Base-by-base conservation (phyloP, 1,140 invertebrate species). In the Globodera ellingtonae region DNA sequence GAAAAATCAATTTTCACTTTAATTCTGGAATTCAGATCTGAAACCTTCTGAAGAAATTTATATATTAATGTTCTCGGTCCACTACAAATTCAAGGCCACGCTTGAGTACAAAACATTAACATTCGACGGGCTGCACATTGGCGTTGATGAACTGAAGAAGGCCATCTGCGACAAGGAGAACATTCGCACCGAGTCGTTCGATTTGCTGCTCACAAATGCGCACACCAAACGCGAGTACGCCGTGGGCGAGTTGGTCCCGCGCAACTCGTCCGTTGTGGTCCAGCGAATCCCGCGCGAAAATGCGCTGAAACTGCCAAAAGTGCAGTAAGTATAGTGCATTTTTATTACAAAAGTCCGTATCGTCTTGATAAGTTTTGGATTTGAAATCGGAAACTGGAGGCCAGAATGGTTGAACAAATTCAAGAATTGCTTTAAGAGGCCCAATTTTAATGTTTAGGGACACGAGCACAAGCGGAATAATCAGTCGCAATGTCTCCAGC, bases 61-160 rank as follows among this genome's bases (percentile, higher is more conserved):
- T 3, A 35, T 35, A 35, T 35, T 35, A 79, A 91, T 91, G 90
- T 91, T 90, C 93, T 97, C 95, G 86, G 94, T 98, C 79, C 95
- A 98, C 91, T 98, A 98, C 91, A 98, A 98, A 91, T 98, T 98
- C 89, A 98, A 97, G 91, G 95, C 95, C 86, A 94, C 94, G 72
- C 92, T 96, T 85, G 94, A 97, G 88, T 97, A 94, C 91, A 95
- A 97, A 89, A 97, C 95, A 6, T 93, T 98, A 69, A 96, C 94
- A 35, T 98, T 98, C 90, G 96, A 98, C 92, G 96, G 96, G 66
- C 91, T 98, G 50, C 94, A 97, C 89, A 98, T 98, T 88, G 95
- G 95, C 69, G 93, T 98, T 82, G 93, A 93, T 35, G 96, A 98
- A 90, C 91, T 98, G 72, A 98, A 98, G 90, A 94, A 95, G 87